These are phyloP conservation scores for Stegana nigrithorax DNA, from an alignment of 2,888 invertebrate species.

Conservation along the genomic window DNA sequence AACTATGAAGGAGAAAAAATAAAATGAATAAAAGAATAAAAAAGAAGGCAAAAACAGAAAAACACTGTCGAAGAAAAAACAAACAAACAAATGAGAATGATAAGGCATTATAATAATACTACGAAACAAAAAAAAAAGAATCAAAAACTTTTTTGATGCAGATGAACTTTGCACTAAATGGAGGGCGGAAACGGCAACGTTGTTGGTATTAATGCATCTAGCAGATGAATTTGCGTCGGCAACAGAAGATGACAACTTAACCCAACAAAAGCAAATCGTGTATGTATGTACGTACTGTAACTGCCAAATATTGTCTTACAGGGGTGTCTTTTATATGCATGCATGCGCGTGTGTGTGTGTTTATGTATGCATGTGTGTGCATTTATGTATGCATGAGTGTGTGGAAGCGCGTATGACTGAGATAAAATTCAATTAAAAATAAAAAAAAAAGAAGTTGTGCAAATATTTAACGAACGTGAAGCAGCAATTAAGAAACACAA, in stretches of 20 bases:
- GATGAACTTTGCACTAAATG: neutral
- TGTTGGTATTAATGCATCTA: neutral
- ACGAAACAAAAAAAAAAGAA: too few species aligned
- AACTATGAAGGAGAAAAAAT: neutral
- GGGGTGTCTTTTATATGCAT: conserved; percentile 16
- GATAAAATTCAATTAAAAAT: conserved; percentile 52
- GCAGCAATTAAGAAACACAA: conserved; percentile 48
- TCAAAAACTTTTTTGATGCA: neutral
- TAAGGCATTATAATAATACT: neutral
- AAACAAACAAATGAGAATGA: neutral
- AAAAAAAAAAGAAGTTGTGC: too few species aligned
- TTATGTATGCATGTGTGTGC: conserved; percentile 15
- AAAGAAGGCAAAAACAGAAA: neutral
- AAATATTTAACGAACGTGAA: conserved; percentile 59
- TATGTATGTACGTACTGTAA: neutral
- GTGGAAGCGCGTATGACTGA: neutral
- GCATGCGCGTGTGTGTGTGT: conserved; percentile 17
- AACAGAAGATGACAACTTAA: neutral
- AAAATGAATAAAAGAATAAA: neutral
- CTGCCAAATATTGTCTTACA: conserved; percentile 13
- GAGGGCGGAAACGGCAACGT: neutral
- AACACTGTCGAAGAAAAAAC: too few species aligned
- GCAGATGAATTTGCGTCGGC: neutral
- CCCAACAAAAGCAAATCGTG: neutral
- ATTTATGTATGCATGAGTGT: conserved; percentile 19